Base-by-base conservation (phyloP, 1,140 invertebrate species). In the Maconellicoccus hirsutus region DNA sequence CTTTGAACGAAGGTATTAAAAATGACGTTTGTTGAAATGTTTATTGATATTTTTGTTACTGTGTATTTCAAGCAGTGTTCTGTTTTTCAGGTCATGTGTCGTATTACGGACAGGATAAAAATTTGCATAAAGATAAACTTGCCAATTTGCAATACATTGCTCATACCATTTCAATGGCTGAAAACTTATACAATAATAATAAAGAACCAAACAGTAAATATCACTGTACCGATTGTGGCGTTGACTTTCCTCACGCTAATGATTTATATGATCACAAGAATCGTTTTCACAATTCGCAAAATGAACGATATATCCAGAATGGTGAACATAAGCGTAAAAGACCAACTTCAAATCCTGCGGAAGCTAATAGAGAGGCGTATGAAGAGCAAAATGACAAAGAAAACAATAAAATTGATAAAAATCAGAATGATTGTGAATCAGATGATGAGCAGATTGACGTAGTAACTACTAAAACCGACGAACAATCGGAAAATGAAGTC, bases 391-490 rank as follows among this genome's bases (percentile, higher is more conserved):
- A 52, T 52, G n/a, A 52, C n/a, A 52, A 52, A 6, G 29, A 7
- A 23, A 22, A 66, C 8, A 16, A 25, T 23, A 66, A 66, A 23
- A 66, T 22, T 4, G 61, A 66, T 14, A 23, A 10, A 23, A 66
- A 66, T 23, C 22, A 66, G 19, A 66, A 66, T 66, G 61, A 66
- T 8, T 66, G 61, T 16, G 61, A 66, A 66, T 66, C 61, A 23
- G 61, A 66, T 8, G 61, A 66, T 22, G 61, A 66, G 16, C 61
- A 66, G 25, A 66, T 66, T 10, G 61, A 66, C 16, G 61, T 66
- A 2, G 61, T 66, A 4, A 66, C 61, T 14, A 66, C 61, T 4
- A 66, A 66, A 23, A 66, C 19, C 8, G 61, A 66, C 22, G 61
- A 66, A 23, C 61, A 66, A 66, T 3, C 21, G 1, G 61, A 23